These are phyloP conservation scores for Notamacropus eugenii DNA, from an alignment of 2,797 vertebrate genomes.

Conservation along the genomic window DNA sequence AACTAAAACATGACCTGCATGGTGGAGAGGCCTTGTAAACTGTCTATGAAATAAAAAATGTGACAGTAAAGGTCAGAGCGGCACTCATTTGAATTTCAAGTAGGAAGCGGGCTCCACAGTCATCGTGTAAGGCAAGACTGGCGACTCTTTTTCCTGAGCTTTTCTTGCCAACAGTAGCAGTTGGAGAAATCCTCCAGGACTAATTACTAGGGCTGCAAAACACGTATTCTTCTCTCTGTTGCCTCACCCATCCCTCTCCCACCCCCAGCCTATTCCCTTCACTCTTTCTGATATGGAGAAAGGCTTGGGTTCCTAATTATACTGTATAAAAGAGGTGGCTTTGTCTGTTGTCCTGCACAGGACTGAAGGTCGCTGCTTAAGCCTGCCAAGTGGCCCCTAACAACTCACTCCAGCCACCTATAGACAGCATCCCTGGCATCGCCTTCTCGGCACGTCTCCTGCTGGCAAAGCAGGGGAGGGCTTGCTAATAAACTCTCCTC, in stretches of 20 bases:
- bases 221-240: constrained; percentile 82
- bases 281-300: constrained; percentile 69
- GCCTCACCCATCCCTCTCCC: constrained; percentile 57
- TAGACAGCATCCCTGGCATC: constrained; percentile 59
- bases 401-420: constrained; percentile 72
- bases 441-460: constrained; percentile 67
- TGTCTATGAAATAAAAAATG: constrained; percentile 88
- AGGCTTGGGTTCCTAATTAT: constrained; percentile 79
- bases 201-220: constrained; percentile 88
- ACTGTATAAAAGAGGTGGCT: constrained; percentile 75
- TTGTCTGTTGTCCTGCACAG: constrained; percentile 72
- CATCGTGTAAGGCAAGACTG: constrained; percentile 59
- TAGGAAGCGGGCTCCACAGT: constrained; percentile 79
- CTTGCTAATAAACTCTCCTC: constrained; percentile 79
- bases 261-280: constrained; percentile 51
- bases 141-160: constrained; percentile 75
- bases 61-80: constrained; percentile 89
- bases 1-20: constrained; percentile 90
- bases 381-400: constrained; percentile 55
- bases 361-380: constrained; percentile 75
- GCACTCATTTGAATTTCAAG: constrained; percentile 89
- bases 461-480: constrained; percentile 61
- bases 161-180: constrained; percentile 80
- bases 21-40: constrained; percentile 89
- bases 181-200: constrained; percentile 87